Percentiles rank a stretch among this genome's conserved stretches.
Conservation (phyloP, 1,140 invertebrate genomes). For the Samia ricini region DNA sequence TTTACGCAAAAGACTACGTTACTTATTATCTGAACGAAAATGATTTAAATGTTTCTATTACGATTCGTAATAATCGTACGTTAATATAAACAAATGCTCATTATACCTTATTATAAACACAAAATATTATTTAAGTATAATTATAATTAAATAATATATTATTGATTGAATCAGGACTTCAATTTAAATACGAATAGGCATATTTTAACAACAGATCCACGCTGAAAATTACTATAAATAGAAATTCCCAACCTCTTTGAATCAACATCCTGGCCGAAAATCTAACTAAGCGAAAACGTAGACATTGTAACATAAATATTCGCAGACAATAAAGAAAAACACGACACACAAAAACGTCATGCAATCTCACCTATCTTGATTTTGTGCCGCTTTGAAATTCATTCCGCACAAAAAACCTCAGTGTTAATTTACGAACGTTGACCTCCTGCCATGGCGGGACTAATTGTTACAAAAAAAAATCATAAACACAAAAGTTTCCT, state of each 20-base stretch:
- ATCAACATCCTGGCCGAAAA: background rate
- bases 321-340: background rate
- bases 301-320: background rate
- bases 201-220: too few relatives aligned
- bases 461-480: conserved; percentile 21
- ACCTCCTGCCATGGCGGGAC: conserved; percentile 17
- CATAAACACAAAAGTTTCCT: background rate
- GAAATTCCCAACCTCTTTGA: background rate
- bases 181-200: too few relatives aligned
- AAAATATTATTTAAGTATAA: too few relatives aligned
- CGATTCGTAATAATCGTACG: too few relatives aligned
- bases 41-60: too few relatives aligned
- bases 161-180: too few relatives aligned
- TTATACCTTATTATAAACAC: too few relatives aligned
- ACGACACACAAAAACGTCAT: background rate
- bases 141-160: too few relatives aligned
- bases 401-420: background rate
- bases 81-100: too few relatives aligned
- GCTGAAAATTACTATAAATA: too few relatives aligned
- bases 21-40: too few relatives aligned
- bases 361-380: background rate
- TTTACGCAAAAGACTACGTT: too few relatives aligned
- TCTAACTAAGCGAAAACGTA: background rate
- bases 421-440: conserved; percentile 11
- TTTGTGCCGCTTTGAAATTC: background rate